Conservation (phyloP, 2,888 invertebrate species). For the Diaperis boleti region DNA sequence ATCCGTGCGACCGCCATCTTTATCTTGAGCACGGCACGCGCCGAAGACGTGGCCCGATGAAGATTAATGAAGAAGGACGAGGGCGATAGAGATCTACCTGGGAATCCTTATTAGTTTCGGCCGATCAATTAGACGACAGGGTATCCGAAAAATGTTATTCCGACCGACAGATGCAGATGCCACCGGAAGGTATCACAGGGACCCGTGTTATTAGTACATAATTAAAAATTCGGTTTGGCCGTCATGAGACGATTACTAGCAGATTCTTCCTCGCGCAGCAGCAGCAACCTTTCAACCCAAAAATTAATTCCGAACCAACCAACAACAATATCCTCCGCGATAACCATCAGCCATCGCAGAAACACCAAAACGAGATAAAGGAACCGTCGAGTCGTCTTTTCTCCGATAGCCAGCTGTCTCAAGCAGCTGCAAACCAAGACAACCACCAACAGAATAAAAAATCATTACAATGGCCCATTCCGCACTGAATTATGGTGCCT, state of each 20-base stretch:
- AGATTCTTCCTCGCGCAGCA: too few relatives aligned
- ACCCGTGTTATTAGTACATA: too few relatives aligned
- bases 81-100: conserved; percentile 39
- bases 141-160: conserved; percentile 21
- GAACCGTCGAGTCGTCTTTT: conserved; percentile 47
- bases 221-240: too few relatives aligned
- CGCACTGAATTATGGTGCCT: conserved; percentile 16
- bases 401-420: conserved; percentile 52
- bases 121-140: conserved; percentile 24
- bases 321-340: conserved; percentile 17
- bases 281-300: background rate
- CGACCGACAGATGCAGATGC: conserved; percentile 8
- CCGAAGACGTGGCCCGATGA: conserved; percentile 42
- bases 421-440: conserved; percentile 43
- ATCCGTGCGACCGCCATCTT: conserved; percentile 30
- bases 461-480: conserved; percentile 38
- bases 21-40: conserved; percentile 41
- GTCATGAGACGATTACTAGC: too few relatives aligned
- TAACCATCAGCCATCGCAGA: conserved; percentile 47
- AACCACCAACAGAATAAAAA: conserved; percentile 32
- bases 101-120: conserved; percentile 40
- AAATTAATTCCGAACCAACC: background rate
- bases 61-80: conserved; percentile 43
- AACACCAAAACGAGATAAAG: conserved; percentile 51
- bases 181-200: too few relatives aligned